Conservation (phyloP, 2,888 invertebrate species). For the Tetrapedia diversipes region DNA sequence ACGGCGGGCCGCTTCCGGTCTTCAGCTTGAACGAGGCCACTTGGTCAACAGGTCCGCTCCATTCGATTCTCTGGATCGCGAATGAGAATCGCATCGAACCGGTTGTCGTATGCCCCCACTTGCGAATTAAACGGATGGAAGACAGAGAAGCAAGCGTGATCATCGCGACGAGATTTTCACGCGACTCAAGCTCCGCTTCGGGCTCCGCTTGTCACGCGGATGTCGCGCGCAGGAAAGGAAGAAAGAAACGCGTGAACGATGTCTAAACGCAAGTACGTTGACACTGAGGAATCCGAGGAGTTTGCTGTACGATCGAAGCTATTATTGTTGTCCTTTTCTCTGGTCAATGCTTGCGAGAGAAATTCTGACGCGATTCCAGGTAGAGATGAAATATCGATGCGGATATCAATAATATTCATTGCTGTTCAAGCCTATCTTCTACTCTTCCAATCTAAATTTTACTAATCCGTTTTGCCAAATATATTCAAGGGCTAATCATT, state of each 20-base stretch:
- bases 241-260: neutral
- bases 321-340: neutral
- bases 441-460: too few species aligned
- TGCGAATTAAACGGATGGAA: constrained; percentile 21
- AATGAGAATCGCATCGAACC: constrained; percentile 78
- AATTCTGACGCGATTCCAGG: too few species aligned
- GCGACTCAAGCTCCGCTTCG: constrained; percentile 24
- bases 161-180: constrained; percentile 48
- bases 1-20: constrained; percentile 78
- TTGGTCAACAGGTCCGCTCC: constrained; percentile 82
- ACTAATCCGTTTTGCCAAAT: too few species aligned
- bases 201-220: constrained; percentile 20
- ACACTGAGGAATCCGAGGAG: neutral
- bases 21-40: constrained; percentile 80
- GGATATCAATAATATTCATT: too few species aligned
- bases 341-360: neutral
- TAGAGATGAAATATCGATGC: too few species aligned
- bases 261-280: neutral
- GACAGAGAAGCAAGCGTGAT: constrained; percentile 24
- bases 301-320: neutral
- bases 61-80: constrained; percentile 78
- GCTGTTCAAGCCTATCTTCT: too few species aligned
- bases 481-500: too few species aligned
- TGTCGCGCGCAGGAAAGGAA: constrained; percentile 19
- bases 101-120: constrained; percentile 70